Evolutionary conservation across 2,888 invertebrate species (phyloP).

Genomic region (Brenthis daphne): DNA sequence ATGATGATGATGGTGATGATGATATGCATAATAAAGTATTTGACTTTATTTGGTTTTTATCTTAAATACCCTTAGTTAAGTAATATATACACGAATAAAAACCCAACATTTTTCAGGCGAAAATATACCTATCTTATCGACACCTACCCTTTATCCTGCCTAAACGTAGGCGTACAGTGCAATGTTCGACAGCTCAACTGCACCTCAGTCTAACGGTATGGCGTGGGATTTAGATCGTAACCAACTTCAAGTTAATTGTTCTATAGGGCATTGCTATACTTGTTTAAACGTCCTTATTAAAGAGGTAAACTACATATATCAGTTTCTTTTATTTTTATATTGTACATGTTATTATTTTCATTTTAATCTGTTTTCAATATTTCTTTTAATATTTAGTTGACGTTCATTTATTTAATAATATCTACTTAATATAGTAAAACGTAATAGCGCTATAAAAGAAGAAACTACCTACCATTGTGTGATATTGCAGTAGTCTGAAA

Average conservation of each 20-base stretch:
- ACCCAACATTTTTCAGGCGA: too few species aligned
- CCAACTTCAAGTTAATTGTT: slow-evolving; percentile 30
- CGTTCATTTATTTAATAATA: background rate
- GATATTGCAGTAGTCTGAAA: slow-evolving; percentile 7
- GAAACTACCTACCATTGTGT: background rate
- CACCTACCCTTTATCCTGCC: background rate
- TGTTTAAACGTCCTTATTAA: slow-evolving; percentile 1
- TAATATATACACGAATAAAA: too few species aligned
- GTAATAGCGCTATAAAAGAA: background rate
- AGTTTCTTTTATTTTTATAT: background rate
- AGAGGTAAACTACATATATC: background rate
- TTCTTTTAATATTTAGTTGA: too few species aligned
- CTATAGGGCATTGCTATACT: slow-evolving; percentile 22
- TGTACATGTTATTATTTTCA: too few species aligned
- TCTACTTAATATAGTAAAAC: background rate
- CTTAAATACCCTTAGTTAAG: too few species aligned
- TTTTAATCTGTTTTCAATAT: too few species aligned
- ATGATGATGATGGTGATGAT: too few species aligned
- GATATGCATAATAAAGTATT: too few species aligned
- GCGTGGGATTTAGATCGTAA: slow-evolving; percentile 39
- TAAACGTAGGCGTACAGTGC: slow-evolving; percentile 23
- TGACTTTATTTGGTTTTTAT: too few species aligned
- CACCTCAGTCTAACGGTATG: slow-evolving; percentile 36
- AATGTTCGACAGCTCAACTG: slow-evolving; percentile 11
- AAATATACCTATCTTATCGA: too few species aligned